phyloP scores from a whole-genome alignment of 2,797 vertebrate species.

The Tapera naevia region DNA sequence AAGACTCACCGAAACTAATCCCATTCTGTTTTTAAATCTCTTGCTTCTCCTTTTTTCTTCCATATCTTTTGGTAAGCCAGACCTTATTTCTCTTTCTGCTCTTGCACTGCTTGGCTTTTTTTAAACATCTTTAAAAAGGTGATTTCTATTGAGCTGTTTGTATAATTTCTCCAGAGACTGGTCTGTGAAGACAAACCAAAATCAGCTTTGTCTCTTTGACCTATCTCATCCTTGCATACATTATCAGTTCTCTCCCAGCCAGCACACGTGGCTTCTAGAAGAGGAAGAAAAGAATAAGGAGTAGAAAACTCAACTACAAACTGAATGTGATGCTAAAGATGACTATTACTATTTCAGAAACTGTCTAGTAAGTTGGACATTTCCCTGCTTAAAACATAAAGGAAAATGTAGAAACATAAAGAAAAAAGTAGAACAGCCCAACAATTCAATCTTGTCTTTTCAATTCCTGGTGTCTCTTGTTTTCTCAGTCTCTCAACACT shows the following conservation, averaged over 20 bases:
- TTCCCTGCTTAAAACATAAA: slow-evolving; percentile 20
- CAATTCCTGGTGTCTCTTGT: slow-evolving; percentile 12
- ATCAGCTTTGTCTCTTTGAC: slow-evolving; percentile 30
- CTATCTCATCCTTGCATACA: neutral
- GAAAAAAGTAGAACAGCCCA: neutral
- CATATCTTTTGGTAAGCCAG: neutral
- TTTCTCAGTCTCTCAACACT: slow-evolving; percentile 26
- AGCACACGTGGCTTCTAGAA: neutral
- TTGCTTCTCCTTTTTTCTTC: neutral
- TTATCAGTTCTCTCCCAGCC: neutral
- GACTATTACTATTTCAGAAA: slow-evolving; percentile 12
- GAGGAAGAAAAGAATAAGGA: neutral
- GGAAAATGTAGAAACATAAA: neutral
- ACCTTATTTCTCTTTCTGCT: slow-evolving; percentile 21
- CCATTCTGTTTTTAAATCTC: slow-evolving; percentile 18
- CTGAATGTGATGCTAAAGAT: slow-evolving; percentile 26
- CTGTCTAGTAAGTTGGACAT: neutral
- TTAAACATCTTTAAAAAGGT: slow-evolving; percentile 29
- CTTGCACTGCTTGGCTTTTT: slow-evolving; percentile 26
- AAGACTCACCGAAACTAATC: neutral
- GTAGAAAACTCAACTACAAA: slow-evolving; percentile 8
- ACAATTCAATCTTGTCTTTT: neutral
- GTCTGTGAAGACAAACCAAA: slow-evolving; percentile 11
- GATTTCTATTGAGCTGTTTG: slow-evolving; percentile 44
- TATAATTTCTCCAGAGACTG: slow-evolving; percentile 47